Evolutionary conservation across 2,888 invertebrate genomes (phyloP).

Genomic region (Chalcis sispes): DNA sequence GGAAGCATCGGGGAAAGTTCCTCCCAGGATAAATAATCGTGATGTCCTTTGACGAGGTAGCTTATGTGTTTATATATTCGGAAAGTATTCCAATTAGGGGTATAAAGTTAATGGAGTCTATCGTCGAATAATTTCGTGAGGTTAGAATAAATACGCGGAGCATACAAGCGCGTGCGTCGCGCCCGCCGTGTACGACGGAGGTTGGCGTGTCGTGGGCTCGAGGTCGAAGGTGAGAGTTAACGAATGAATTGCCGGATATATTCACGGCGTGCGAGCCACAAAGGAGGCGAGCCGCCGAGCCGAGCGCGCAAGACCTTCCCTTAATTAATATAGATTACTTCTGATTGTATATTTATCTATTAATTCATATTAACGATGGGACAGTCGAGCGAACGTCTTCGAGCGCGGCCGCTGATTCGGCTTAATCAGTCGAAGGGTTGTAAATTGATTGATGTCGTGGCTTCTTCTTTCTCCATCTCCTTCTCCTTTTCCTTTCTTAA

Average conservation of each 20-base stretch:
- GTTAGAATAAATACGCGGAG: constrained; percentile 32
- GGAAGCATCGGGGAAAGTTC: background rate
- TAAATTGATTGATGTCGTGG: constrained; percentile 72
- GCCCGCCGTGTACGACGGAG: background rate
- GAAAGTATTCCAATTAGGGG: constrained; percentile 29
- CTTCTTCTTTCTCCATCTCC: constrained; percentile 54
- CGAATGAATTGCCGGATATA: constrained; percentile 76
- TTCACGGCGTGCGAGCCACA: constrained; percentile 71
- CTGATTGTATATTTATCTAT: constrained; percentile 76
- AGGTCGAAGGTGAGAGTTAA: constrained; percentile 75
- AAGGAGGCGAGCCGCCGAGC: constrained; percentile 65
- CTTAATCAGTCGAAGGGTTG: constrained; percentile 73
- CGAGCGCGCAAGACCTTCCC: constrained; percentile 64
- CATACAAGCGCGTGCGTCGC: background rate
- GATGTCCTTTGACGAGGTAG: background rate
- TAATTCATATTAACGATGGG: constrained; percentile 73
- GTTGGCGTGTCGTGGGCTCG: constrained; percentile 59
- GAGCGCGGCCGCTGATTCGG: constrained; percentile 68
- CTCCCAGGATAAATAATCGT: background rate
- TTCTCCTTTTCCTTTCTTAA: constrained; percentile 48
- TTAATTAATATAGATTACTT: constrained; percentile 76
- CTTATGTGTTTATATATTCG: background rate
- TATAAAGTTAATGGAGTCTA: constrained; percentile 24
- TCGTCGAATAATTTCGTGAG: constrained; percentile 38
- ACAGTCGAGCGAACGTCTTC: constrained; percentile 64